Percentiles rank a stretch among this genome's conserved stretches.
Conservation (phyloP, 1,140 invertebrate genomes). For the Hermatobates lingyangjiaoensis region DNA sequence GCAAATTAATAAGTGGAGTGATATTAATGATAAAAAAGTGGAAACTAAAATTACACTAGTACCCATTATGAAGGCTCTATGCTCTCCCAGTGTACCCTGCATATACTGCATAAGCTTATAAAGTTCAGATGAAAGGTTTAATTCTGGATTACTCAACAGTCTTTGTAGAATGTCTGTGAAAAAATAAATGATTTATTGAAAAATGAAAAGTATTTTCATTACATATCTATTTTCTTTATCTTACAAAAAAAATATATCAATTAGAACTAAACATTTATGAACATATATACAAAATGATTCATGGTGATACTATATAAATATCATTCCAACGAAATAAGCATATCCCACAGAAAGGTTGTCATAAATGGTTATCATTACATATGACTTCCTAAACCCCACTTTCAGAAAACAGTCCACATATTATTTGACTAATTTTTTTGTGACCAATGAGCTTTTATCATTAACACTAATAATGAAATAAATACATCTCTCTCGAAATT, state of each 20-base stretch:
- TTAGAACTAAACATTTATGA: not conserved
- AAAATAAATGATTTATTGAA: not conserved
- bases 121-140: slow-evolving; percentile 19
- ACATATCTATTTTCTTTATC: not conserved
- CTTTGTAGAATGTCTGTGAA: slow-evolving; percentile 15
- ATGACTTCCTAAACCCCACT: no score
- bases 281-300: not conserved
- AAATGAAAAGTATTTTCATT: not conserved
- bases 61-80: slow-evolving; percentile 19
- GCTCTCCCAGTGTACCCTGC: slow-evolving; percentile 19
- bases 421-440: no score
- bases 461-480: no score
- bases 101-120: slow-evolving; percentile 19
- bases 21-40: not conserved
- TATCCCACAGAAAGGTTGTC: not conserved
- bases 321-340: not conserved
- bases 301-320: not conserved
- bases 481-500: no score
- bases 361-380: not conserved
- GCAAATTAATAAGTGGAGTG: not conserved
- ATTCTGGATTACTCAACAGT: slow-evolving; percentile 18
- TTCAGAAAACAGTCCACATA: no score
- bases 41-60: not conserved
- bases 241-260: not conserved
- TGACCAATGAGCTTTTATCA: no score